These are phyloP conservation scores for Heliconius hewitsoni DNA, from an alignment of 1,140 invertebrate species.

Conservation along the genomic window DNA sequence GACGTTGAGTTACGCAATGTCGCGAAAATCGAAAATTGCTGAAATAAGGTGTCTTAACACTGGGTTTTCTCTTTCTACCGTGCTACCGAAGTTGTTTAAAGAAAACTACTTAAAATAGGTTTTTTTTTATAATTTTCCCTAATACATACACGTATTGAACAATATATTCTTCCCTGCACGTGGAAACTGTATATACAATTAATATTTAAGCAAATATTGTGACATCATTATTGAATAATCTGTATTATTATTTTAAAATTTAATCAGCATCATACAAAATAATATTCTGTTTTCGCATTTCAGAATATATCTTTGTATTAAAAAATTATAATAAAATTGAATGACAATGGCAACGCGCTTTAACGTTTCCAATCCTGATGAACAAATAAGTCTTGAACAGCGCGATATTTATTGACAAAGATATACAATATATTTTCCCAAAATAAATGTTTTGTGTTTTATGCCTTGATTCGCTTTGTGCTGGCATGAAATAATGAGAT, in stretches of 20 bases:
- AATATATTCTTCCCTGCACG: neutral
- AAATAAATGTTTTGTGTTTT: slow-evolving; percentile 16
- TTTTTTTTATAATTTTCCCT: no score
- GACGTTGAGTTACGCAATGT: no score
- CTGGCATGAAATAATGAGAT: neutral
- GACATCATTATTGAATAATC: neutral
- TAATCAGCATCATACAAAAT: neutral
- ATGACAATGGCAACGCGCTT: slow-evolving; percentile 27
- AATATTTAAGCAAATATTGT: neutral
- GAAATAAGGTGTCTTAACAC: no score
- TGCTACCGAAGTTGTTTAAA: no score
- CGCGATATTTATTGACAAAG: slow-evolving; percentile 23
- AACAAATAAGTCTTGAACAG: slow-evolving; percentile 31
- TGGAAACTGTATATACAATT: neutral
- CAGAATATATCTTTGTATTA: slow-evolving; percentile 5
- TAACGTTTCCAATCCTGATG: slow-evolving; percentile 16
- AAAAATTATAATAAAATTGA: slow-evolving; percentile 14
- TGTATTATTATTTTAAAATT: slow-evolving; percentile 1
- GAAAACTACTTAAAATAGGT: neutral
- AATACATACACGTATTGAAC: neutral
- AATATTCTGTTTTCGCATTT: slow-evolving; percentile 1
- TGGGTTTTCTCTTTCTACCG: no score
- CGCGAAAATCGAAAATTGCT: no score
- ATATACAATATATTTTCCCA: slow-evolving; percentile 25
- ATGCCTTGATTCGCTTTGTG: slow-evolving; percentile 7